These are phyloP conservation scores for Cantharis flavilabris DNA, from an alignment of 2,888 invertebrate genomes.

Conservation along the genomic window DNA sequence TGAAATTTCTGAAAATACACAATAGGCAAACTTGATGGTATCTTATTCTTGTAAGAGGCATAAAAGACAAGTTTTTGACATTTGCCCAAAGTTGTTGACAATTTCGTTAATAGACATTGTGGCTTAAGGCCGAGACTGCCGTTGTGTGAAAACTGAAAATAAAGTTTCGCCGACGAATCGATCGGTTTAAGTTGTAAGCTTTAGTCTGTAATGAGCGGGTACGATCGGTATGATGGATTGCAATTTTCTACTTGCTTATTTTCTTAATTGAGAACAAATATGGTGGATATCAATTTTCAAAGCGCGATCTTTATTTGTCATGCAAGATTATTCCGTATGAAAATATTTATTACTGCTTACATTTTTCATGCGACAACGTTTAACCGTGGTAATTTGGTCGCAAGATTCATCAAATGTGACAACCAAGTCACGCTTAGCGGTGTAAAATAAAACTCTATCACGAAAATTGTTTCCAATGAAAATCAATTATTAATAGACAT, in stretches of 20 bases:
- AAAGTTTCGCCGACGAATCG: background rate
- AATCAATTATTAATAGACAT: constrained; percentile 39
- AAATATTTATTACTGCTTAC: constrained; percentile 16
- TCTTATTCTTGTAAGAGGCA: background rate
- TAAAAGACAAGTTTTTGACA: background rate
- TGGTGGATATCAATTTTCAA: background rate
- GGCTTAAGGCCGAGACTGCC: background rate
- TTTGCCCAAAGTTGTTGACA: background rate
- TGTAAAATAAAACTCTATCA: constrained; percentile 19
- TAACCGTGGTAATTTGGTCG: constrained; percentile 19
- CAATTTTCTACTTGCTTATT: background rate
- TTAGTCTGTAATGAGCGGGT: background rate
- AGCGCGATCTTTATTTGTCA: constrained; percentile 8
- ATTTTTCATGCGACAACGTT: constrained; percentile 14
- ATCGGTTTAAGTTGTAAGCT: background rate
- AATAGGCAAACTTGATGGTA: constrained; percentile 12
- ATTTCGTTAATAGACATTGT: background rate
- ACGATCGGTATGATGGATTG: background rate
- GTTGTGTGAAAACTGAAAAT: background rate
- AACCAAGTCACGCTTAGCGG: constrained; percentile 29
- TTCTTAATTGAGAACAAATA: constrained; percentile 3
- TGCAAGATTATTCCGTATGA: background rate
- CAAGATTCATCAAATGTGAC: constrained; percentile 11
- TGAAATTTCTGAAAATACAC: constrained; percentile 32
- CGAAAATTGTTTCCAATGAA: constrained; percentile 28